Evolutionary conservation across 2,113 vertebrate species (phyloP).

Genomic region (Pituophis catenifer): DNA sequence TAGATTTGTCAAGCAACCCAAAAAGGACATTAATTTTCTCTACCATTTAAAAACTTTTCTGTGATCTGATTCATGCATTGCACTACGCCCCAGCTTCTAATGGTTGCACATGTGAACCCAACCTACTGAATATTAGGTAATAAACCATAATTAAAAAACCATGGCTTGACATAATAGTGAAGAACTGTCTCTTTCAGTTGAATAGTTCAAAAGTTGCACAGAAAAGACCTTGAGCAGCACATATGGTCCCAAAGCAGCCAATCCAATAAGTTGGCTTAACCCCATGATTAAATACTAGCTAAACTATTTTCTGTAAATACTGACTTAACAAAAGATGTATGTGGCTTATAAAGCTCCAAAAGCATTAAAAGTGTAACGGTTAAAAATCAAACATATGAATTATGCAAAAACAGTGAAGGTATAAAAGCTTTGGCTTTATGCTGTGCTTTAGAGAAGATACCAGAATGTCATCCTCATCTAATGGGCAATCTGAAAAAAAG

Average conservation of each 20-base stretch:
- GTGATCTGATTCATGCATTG: not conserved
- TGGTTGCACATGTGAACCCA: not conserved
- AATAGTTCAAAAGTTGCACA: not conserved
- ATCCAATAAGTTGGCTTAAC: not conserved
- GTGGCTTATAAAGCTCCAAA: not conserved
- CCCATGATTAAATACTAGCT: not conserved
- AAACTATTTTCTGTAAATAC: not conserved
- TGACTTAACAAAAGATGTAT: not conserved
- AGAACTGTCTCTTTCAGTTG: not conserved
- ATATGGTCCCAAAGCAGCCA: not conserved
- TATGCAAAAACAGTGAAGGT: not conserved
- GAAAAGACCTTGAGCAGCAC: not conserved
- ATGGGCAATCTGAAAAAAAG: not conserved
- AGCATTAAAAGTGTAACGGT: not conserved
- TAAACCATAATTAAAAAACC: not conserved
- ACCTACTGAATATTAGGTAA: not conserved
- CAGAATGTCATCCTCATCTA: not conserved
- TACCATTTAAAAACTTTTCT: not conserved
- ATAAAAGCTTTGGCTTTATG: not conserved
- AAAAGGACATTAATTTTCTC: not conserved
- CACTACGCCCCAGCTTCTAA: not conserved
- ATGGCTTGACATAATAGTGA: not conserved
- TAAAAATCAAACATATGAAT: not conserved
- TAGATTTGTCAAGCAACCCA: not conserved
- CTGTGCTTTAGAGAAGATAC: not conserved